A percentile compares a stretch with the other conserved stretches of the same genome.
These are phyloP conservation scores for Melanotaenia duboulayi DNA, from an alignment of 2,113 vertebrate species.

Conservation along the genomic window DNA sequence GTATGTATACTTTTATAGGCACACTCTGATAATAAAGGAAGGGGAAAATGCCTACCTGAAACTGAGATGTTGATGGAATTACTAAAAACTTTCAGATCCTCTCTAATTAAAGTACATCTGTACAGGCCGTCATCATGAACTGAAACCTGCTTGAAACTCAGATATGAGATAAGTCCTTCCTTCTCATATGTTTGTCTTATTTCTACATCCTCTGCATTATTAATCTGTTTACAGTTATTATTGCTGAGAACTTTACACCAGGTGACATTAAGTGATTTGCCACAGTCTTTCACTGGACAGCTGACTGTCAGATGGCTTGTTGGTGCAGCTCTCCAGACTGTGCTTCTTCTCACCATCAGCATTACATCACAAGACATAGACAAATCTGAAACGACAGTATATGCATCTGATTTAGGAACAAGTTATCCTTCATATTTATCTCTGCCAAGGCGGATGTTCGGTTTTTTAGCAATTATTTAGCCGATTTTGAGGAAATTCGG, in stretches of 20 bases:
- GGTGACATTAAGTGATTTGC: background rate
- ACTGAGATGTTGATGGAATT: slow-evolving; percentile 47
- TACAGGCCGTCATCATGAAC: slow-evolving; percentile 27
- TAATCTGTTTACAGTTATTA: fast-evolving
- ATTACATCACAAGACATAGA: slow-evolving; percentile 6
- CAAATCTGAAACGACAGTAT: slow-evolving; percentile 6
- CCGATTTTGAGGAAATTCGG: no score
- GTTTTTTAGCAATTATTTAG: no score
- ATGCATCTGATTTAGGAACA: no score
- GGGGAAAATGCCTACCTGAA: slow-evolving; percentile 42
- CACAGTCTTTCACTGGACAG: slow-evolving; percentile 52
- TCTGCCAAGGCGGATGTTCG: no score
- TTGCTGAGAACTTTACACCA: slow-evolving; percentile 43
- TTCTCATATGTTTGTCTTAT: background rate
- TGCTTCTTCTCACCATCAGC: background rate
- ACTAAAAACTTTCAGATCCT: background rate
- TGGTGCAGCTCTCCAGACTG: background rate
- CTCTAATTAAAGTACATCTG: slow-evolving; percentile 13
- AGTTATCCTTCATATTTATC: no score
- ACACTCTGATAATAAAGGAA: background rate
- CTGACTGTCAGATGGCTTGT: slow-evolving; percentile 5
- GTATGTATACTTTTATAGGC: background rate
- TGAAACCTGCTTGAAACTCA: slow-evolving; percentile 55
- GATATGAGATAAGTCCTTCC: slow-evolving; percentile 5
- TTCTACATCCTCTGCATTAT: background rate